Conservation (phyloP, 2,888 invertebrate species). For the Himalopsyche anomala region DNA sequence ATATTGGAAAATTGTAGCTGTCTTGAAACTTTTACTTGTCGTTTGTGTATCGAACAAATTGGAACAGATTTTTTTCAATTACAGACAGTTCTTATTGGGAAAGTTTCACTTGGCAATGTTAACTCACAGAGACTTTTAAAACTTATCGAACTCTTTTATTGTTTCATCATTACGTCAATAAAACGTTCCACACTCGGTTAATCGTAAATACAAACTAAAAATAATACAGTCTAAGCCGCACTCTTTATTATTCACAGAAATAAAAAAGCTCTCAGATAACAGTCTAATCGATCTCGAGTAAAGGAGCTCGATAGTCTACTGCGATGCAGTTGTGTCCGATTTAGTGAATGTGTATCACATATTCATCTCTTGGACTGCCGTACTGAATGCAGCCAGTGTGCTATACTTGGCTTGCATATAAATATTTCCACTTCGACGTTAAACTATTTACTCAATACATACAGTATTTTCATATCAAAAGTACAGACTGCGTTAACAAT, state of each 20-base stretch:
- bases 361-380: conserved; percentile 46
- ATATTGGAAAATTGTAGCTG: not conserved
- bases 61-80: not conserved
- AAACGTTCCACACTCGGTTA: not conserved
- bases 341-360: conserved; percentile 49
- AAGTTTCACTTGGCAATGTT: not conserved
- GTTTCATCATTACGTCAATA: not conserved
- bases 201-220: conserved; percentile 13
- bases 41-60: not conserved
- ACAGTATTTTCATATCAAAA: conserved; percentile 43
- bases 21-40: not conserved
- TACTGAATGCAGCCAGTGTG: conserved; percentile 4
- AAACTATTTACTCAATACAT: not conserved
- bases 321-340: conserved; percentile 47
- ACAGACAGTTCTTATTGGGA: not conserved
- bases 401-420: conserved; percentile 28
- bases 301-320: not conserved
- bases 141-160: not conserved
- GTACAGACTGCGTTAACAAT: not conserved
- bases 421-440: conserved; percentile 46
- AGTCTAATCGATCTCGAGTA: not conserved
- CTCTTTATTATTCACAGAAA: not conserved
- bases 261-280: not conserved
- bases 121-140: not conserved
- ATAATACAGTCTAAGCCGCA: not conserved